Conservation (phyloP, 35 echinoderm and acorn worm species). For the Eucidaris tribuloides region DNA sequence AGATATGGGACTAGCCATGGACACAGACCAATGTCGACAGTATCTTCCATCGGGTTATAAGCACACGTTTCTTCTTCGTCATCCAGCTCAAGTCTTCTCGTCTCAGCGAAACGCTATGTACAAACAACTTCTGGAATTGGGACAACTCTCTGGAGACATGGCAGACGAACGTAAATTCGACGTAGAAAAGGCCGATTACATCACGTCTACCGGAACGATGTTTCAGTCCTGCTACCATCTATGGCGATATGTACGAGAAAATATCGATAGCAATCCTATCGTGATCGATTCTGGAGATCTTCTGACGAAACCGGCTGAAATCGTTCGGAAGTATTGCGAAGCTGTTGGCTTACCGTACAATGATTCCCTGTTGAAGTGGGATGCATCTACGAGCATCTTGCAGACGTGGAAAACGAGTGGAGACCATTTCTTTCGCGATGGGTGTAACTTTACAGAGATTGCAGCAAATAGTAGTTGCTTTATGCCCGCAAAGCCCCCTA, state of each 20-base stretch:
- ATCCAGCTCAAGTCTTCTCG: not conserved
- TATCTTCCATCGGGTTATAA: not conserved
- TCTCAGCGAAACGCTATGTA: slow-evolving; percentile 15
- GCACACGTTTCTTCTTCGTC: slow-evolving; percentile 13
- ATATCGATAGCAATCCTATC: not conserved
- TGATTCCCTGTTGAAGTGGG: not conserved
- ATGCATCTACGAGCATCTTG: not conserved
- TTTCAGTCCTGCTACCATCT: not conserved
- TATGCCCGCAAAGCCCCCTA: too few relatives aligned
- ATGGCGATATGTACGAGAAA: not conserved
- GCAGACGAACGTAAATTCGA: slow-evolving; percentile 6
- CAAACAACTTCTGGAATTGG: not conserved
- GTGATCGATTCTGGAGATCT: slow-evolving; percentile 4
- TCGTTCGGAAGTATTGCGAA: slow-evolving; percentile 10
- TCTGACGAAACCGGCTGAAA: slow-evolving; percentile 19
- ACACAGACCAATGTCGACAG: not conserved
- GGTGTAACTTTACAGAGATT: too few relatives aligned
- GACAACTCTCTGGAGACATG: not conserved
- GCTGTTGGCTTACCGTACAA: not conserved
- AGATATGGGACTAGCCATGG: not conserved
- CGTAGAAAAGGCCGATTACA: not conserved
- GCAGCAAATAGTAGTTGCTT: too few relatives aligned
- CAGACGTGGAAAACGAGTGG: slow-evolving; percentile 3
- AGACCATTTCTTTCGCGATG: too few relatives aligned
- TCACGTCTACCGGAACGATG: not conserved